These are phyloP conservation scores for roundworm (Caenorhabditis elegans) DNA, from an alignment of 1,140 invertebrate genomes.

Conservation along the genomic window WBcel235 BX284606.5:9309501-9310000, in stretches of 20 bases:
- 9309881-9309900: no score
- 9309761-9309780: slow-evolving; percentile 42
- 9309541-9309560: no score
- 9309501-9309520: no score
- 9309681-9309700: slow-evolving; percentile 37
- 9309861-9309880: no score
- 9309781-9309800: slow-evolving; percentile 31
- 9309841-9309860: no score
- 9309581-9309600: slow-evolving; percentile 32
- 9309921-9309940: slow-evolving; percentile 19
- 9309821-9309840: slow-evolving; percentile 8
- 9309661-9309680: slow-evolving; percentile 38
- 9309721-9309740: slow-evolving; percentile 35
- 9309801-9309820: slow-evolving; percentile 27
- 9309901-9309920: slow-evolving; percentile 14
- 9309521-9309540: no score
- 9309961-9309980: slow-evolving; percentile 6
- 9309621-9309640: slow-evolving; percentile 44
- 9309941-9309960: not conserved
- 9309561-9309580: not conserved
- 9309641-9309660: slow-evolving; percentile 3
- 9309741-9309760: slow-evolving; percentile 48
- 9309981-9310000: not conserved
- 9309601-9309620: slow-evolving; percentile 42
- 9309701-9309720: not conserved